phyloP scores from a whole-genome alignment of 2,797 vertebrate species.

The Neoniphon sammara region DNA sequence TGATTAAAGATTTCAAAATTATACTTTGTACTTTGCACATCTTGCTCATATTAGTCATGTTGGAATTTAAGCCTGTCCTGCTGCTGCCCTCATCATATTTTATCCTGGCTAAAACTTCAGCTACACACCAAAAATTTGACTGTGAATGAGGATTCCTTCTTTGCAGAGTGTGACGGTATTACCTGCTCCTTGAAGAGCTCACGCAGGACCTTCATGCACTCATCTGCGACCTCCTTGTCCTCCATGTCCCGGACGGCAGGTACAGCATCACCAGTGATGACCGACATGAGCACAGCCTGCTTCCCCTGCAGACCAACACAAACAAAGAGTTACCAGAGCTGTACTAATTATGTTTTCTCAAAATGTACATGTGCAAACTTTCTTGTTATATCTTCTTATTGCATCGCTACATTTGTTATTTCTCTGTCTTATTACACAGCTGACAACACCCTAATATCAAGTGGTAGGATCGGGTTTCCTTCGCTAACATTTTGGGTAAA shows the following conservation, averaged over 20 bases:
- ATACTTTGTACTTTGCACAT: too few species aligned
- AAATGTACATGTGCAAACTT: background rate
- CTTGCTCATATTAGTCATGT: too few species aligned
- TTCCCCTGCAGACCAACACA: constrained; percentile 82
- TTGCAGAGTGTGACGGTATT: background rate
- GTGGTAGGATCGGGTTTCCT: too few species aligned
- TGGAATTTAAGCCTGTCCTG: too few species aligned
- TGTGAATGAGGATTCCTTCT: background rate
- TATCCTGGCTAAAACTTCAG: too few species aligned
- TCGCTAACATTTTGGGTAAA: constrained; percentile 13
- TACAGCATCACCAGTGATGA: constrained; percentile 93
- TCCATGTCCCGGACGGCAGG: constrained; percentile 85
- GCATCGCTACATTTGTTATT: background rate
- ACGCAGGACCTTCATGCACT: constrained; percentile 89
- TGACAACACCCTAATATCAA: background rate
- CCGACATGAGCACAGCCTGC: constrained; percentile 95
- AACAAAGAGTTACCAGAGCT: background rate
- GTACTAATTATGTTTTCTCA: background rate
- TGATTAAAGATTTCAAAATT: too few species aligned
- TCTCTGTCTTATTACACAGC: background rate
- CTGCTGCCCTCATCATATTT: too few species aligned
- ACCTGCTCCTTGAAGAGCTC: constrained; percentile 97
- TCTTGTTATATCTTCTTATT: background rate
- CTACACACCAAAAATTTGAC: background rate
- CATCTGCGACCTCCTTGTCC: constrained; percentile 88